phyloP scores from a whole-genome alignment of 2,797 vertebrate species.

The Phylloscopus collybita region DNA sequence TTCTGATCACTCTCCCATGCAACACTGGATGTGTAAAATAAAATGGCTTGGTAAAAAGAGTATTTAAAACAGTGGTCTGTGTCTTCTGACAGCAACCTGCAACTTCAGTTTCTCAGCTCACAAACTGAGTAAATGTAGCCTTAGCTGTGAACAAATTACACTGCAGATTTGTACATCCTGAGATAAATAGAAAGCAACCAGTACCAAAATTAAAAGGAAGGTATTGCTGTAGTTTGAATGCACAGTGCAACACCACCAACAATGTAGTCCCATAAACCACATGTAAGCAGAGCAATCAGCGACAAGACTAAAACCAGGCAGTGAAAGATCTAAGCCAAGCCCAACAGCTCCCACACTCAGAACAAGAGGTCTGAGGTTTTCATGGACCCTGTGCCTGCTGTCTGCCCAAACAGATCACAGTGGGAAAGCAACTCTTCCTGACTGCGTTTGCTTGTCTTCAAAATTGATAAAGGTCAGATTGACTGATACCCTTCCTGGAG shows the following conservation, averaged over 20 bases:
- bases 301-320: background rate
- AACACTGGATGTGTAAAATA: background rate
- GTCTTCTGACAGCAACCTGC: background rate
- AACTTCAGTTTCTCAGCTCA: background rate
- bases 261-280: background rate
- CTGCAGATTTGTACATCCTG: conserved; percentile 19
- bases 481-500: background rate
- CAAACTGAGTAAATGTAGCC: background rate
- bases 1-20: background rate
- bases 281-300: background rate
- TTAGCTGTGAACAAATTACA: conserved; percentile 24
- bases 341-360: background rate
- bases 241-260: background rate
- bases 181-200: background rate
- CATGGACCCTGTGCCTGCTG: background rate
- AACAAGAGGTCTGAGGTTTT: background rate
- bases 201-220: conserved; percentile 16
- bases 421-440: background rate
- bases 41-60: background rate
- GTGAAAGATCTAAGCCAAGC: background rate
- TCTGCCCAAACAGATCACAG: background rate
- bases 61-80: background rate
- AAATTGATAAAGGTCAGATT: background rate
- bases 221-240: background rate
- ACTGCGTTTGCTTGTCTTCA: background rate